Evolutionary conservation across 1,140 invertebrate species (phyloP).

Genomic region (Berghia stephanieae): DNA sequence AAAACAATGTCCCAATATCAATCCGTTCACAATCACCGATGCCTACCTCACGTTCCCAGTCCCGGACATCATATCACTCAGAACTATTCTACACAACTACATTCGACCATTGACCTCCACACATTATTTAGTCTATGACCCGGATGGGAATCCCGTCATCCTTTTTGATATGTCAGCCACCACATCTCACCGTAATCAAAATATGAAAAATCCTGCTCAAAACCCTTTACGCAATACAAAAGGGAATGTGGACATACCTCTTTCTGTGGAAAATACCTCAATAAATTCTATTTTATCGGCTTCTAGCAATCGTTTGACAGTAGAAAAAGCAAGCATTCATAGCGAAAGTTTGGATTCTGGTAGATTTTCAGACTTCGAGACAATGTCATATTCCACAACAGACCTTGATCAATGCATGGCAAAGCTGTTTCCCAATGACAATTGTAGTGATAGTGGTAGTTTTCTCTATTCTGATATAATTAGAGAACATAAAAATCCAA

Average conservation of each 20-base stretch:
- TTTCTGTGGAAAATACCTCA: neutral
- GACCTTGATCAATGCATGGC: slow-evolving; percentile 28
- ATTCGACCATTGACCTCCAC: slow-evolving; percentile 17
- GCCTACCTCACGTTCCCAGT: slow-evolving; percentile 44
- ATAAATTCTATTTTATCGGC: neutral
- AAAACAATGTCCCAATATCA: slow-evolving; percentile 44
- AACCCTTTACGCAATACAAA: neutral
- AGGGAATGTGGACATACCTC: neutral
- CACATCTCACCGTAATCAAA: neutral
- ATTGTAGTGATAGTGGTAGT: too few relatives aligned
- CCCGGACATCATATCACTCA: slow-evolving; percentile 34
- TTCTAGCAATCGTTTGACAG: neutral
- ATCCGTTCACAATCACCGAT: slow-evolving; percentile 38
- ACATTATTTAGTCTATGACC: slow-evolving; percentile 40
- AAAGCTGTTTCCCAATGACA: too few relatives aligned
- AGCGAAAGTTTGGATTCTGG: slow-evolving; percentile 40
- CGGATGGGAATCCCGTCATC: slow-evolving; percentile 48
- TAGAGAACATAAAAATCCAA: too few relatives aligned
- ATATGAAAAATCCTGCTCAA: too few relatives aligned
- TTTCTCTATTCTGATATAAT: too few relatives aligned
- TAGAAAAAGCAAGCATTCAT: slow-evolving; percentile 8
- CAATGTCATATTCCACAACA: slow-evolving; percentile 8
- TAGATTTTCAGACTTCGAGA: slow-evolving; percentile 39
- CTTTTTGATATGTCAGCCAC: slow-evolving; percentile 33
- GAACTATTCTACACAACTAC: slow-evolving; percentile 19